Evolutionary conservation across 1,140 invertebrate genomes (phyloP), one percentile per base, ranked within the genome.

Genomic region (Steinernema feltiae): DNA sequence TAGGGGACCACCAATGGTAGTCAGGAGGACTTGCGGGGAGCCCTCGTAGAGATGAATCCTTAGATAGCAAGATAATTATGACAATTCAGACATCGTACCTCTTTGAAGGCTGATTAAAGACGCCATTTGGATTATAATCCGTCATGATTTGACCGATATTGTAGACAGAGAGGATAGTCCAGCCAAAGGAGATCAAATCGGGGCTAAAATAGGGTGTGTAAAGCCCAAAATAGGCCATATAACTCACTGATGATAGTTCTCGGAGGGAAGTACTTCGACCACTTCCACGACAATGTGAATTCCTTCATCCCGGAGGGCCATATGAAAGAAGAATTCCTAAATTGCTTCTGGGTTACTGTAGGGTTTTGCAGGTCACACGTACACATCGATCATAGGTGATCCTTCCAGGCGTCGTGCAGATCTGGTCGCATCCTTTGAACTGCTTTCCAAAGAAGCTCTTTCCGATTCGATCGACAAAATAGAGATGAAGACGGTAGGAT

Each of bases 281-380:
- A 63, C 24, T 21, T 63, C 53, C 7, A 63, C 24, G 24, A 63
- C 53, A 21, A 63, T 63, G 53, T 17, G 7, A 21, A 63, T 27
- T 3, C 15, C 53, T 27, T 63, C 53, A 27, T 63, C 53, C 3
- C 24, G 12, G 15, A 63, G 53, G 7, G 53, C 15, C 53, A 63
- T 63, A 21, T 63, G 53, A 27, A 63, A 63, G 24, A 63, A 63
- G 53, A 63, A 63, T 27, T 63, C 53, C 53, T 63, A 63, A 63
- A 27, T 15, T n/a, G 53, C 7, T 46, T 46, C 7, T 46, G 7
- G n/a, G 7, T 46, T 46, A 46, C 7, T 12, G 7, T 46, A n/a
- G 15, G 53, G 24, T 63, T 27, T 63, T 63, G 24, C 3, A 21
- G 53, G 18, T 63, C 2, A n/a, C 2, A n/a, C 53, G 3, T 63